Conservation (phyloP, 1,140 invertebrate species). For the Drosophila virilis region DNA sequence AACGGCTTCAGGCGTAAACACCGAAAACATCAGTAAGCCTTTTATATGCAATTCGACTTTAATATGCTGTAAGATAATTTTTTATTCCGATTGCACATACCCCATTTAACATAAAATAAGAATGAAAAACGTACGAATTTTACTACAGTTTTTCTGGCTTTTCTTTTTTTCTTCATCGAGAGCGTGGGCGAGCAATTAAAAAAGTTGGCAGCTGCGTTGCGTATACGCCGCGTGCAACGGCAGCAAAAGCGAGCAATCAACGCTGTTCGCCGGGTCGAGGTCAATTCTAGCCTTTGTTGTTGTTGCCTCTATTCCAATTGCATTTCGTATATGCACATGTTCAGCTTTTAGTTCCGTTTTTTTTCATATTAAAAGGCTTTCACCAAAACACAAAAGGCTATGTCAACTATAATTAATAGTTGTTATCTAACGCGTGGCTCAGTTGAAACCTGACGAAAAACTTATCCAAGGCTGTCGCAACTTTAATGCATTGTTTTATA, state of each 20-base stretch:
- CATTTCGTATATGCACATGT: constrained; percentile 38
- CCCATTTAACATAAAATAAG: background rate
- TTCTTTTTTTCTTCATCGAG: constrained; percentile 4
- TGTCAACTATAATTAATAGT: constrained; percentile 45
- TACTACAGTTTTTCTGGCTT: background rate
- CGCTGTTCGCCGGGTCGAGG: constrained; percentile 36
- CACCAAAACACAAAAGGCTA: background rate
- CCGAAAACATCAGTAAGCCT: no score
- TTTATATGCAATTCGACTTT: background rate
- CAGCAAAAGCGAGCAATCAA: constrained; percentile 35
- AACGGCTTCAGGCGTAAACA: no score
- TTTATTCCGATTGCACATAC: constrained; percentile 1
- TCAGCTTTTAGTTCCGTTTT: constrained; percentile 1
- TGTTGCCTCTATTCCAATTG: constrained; percentile 26
- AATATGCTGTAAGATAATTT: background rate
- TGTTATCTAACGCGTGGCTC: constrained; percentile 6
- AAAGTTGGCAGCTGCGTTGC: constrained; percentile 33
- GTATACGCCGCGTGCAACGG: constrained; percentile 35
- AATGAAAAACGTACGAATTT: background rate
- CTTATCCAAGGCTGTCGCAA: background rate
- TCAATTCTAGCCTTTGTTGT: constrained; percentile 6
- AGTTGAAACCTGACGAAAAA: background rate
- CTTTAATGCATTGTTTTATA: constrained; percentile 19
- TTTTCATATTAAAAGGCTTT: background rate
- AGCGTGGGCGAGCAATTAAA: constrained; percentile 43